A percentile compares a stretch with the other conserved stretches of the same genome.
These are phyloP conservation scores for Pygathrix nemaeus DNA, from an alignment of 2,113 vertebrate species.

Conservation along the genomic window DNA sequence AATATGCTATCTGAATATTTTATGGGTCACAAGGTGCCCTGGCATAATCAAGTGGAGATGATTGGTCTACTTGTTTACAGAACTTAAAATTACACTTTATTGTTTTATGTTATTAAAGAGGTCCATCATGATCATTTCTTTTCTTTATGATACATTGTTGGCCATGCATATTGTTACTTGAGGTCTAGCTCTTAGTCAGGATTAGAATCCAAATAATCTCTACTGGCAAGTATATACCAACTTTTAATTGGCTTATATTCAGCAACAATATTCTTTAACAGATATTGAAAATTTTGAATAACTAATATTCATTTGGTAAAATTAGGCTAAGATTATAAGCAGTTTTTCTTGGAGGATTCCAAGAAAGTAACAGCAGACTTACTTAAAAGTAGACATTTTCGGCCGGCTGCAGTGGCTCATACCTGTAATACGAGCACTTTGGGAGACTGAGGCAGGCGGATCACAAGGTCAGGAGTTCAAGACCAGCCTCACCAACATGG, in stretches of 20 bases:
- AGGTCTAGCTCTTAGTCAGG: not conserved
- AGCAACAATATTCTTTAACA: not conserved
- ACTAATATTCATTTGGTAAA: not conserved
- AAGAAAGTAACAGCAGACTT: not conserved
- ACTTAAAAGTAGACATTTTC: not conserved
- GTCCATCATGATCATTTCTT: not conserved
- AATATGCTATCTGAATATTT: not conserved
- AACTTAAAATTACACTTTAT: not conserved
- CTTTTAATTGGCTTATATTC: not conserved
- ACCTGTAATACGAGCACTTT: too few relatives aligned
- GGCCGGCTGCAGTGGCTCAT: fast-evolving
- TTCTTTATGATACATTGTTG: not conserved
- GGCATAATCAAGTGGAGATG: not conserved
- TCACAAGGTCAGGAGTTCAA: too few relatives aligned
- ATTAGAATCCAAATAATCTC: not conserved
- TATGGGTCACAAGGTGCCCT: not conserved
- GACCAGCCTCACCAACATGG: too few relatives aligned
- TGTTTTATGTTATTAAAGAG: not conserved
- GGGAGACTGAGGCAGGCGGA: too few relatives aligned
- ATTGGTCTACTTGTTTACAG: not conserved
- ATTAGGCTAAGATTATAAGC: not conserved
- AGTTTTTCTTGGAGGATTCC: not conserved
- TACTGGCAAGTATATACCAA: not conserved
- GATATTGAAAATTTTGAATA: too few relatives aligned
- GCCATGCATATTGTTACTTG: not conserved